These are phyloP conservation scores for Meganola albula DNA, from an alignment of 2,888 invertebrate genomes.

Conservation along the genomic window DNA sequence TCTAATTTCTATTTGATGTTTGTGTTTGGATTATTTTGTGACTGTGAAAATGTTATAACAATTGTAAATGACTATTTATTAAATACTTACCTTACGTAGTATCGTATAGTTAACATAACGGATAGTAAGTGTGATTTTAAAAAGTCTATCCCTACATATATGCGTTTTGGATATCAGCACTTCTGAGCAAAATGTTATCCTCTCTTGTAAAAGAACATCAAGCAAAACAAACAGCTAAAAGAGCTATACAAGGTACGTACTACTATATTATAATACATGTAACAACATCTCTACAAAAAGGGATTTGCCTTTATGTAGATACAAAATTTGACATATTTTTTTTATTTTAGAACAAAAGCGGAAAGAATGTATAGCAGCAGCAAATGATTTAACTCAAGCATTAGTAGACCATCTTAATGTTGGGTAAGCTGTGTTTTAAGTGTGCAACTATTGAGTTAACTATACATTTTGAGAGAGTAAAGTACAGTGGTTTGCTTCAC, in stretches of 20 bases:
- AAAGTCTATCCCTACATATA: conserved; percentile 9
- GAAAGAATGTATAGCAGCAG: conserved; percentile 94
- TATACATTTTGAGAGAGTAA: too few species aligned
- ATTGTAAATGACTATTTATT: too few species aligned
- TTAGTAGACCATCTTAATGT: conserved; percentile 98
- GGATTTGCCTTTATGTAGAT: background rate
- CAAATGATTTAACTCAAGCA: conserved; percentile 94
- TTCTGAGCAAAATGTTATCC: conserved; percentile 88
- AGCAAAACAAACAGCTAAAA: conserved; percentile 84
- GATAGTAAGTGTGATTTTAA: too few species aligned
- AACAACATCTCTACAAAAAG: background rate
- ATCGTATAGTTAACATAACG: too few species aligned
- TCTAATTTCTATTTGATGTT: too few species aligned
- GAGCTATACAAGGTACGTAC: conserved; percentile 86
- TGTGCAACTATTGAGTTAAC: too few species aligned
- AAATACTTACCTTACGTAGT: too few species aligned
- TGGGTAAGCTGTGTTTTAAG: conserved; percentile 90
- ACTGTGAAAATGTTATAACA: too few species aligned
- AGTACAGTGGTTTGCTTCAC: too few species aligned
- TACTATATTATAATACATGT: background rate
- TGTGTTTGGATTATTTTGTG: too few species aligned
- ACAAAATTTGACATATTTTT: background rate
- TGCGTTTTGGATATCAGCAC: too few species aligned
- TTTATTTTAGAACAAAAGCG: conserved; percentile 88
- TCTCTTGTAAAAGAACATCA: conserved; percentile 93